These are phyloP conservation scores for Semotilus atromaculatus DNA, from an alignment of 2,797 vertebrate genomes.

Conservation along the genomic window DNA sequence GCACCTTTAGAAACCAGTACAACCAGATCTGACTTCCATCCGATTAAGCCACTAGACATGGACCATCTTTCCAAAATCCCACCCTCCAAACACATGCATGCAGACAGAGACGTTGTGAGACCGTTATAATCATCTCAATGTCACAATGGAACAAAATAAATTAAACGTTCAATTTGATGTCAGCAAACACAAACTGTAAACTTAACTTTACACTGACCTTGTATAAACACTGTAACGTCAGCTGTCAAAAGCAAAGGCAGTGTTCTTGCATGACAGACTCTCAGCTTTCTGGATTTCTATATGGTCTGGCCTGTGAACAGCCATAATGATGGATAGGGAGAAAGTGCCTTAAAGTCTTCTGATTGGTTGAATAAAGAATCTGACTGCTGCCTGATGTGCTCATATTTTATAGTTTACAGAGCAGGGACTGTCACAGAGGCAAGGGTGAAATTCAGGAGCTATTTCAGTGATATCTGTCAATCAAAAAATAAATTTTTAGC, in stretches of 20 bases:
- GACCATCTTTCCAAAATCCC: background rate
- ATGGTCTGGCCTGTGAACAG: background rate
- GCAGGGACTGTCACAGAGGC: background rate
- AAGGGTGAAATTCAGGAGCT: background rate
- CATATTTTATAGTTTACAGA: background rate
- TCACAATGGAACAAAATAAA: background rate
- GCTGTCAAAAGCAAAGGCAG: conserved; percentile 1
- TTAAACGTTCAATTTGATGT: background rate
- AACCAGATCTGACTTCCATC: background rate
- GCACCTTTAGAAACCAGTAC: background rate
- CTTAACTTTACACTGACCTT: background rate
- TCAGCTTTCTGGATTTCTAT: background rate
- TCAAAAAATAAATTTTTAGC: background rate
- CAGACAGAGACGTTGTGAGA: background rate
- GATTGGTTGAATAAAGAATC: conserved; percentile 11
- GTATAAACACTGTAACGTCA: conserved; percentile 4
- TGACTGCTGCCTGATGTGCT: background rate
- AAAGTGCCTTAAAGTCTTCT: background rate
- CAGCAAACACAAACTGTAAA: conserved; percentile 8
- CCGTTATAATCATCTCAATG: background rate
- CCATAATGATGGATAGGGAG: background rate
- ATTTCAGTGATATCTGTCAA: conserved; percentile 8
- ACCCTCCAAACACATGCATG: background rate
- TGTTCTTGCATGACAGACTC: background rate
- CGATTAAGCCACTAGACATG: background rate